Conservation (phyloP, 2,797 vertebrate species). For the Sebastiscus albofasciatus region DNA sequence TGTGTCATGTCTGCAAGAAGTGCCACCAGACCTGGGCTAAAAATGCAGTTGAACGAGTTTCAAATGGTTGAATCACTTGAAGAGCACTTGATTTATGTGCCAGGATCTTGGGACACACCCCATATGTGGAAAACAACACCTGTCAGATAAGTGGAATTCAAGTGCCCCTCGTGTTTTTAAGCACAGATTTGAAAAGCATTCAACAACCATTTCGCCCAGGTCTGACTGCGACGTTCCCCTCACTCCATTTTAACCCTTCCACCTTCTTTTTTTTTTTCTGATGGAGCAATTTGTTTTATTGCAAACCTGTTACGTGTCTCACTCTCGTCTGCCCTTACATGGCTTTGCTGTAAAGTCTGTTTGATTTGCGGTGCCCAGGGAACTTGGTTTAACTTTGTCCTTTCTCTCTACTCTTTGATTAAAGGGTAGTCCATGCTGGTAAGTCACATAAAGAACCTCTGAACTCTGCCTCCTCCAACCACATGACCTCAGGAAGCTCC, state of each 20-base stretch:
- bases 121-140: constrained; percentile 35
- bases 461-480: constrained; percentile 99
- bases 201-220: constrained; percentile 70
- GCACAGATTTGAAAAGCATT: constrained; percentile 55
- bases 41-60: constrained; percentile 64
- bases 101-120: constrained; percentile 25
- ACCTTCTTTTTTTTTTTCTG: constrained; percentile 54
- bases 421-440: constrained; percentile 99
- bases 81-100: constrained; percentile 50
- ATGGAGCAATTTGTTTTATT: constrained; percentile 71
- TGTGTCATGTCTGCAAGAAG: constrained; percentile 72
- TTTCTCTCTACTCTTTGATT: constrained; percentile 99
- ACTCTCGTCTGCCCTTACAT: constrained; percentile 76
- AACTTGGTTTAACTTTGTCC: constrained; percentile 99
- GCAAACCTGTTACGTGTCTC: constrained; percentile 63
- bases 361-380: constrained; percentile 80
- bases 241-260: constrained; percentile 66
- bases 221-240: constrained; percentile 66
- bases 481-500: constrained; percentile 99
- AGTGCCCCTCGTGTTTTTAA: constrained; percentile 28
- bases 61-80: constrained; percentile 48
- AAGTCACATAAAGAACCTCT: constrained; percentile 99
- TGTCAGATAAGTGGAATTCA: constrained; percentile 43
- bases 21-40: constrained; percentile 77
- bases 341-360: constrained; percentile 75